Percentiles rank a stretch among this genome's conserved stretches.
phyloP scores from a whole-genome alignment of 2,113 vertebrate genomes.

The Elgaria multicarinata region DNA sequence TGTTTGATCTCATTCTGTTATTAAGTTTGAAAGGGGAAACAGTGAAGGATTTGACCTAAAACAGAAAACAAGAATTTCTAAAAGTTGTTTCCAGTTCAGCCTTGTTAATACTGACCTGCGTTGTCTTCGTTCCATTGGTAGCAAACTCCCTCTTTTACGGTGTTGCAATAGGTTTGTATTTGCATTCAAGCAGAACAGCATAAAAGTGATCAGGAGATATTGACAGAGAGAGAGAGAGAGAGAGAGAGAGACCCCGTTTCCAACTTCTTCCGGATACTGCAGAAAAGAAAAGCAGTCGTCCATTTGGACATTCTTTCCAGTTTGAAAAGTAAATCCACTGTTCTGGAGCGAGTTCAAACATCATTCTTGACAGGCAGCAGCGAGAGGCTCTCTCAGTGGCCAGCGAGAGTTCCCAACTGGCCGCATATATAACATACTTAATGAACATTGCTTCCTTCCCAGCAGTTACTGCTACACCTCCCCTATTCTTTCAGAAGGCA shows the following conservation, averaged over 20 bases:
- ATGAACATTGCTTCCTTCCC: conserved; percentile 91
- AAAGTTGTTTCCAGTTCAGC: conserved; percentile 61
- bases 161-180: conserved; percentile 53
- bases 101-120: conserved; percentile 73
- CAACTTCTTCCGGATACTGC: conserved; percentile 41
- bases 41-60: conserved; percentile 37
- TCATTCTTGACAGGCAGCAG: conserved; percentile 82
- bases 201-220: conserved; percentile 49
- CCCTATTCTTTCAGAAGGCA: conserved; percentile 79
- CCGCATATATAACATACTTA: conserved; percentile 79
- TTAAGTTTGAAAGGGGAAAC: conserved; percentile 9
- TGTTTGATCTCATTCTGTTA: conserved; percentile 15
- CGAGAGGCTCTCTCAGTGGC: conserved; percentile 79
- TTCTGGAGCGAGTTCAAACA: conserved; percentile 83
- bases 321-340: conserved; percentile 80
- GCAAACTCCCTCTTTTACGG: conserved; percentile 72
- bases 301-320: conserved; percentile 61
- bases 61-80: neutral
- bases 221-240: too few relatives aligned
- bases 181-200: conserved; percentile 57
- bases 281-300: conserved; percentile 52
- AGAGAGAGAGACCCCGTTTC: conserved; percentile 58
- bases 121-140: conserved; percentile 72
- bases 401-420: conserved; percentile 83
- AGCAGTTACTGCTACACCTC: conserved; percentile 80